phyloP scores from a whole-genome alignment of 2,888 invertebrate species.

The Antheraea assamensis region DNA sequence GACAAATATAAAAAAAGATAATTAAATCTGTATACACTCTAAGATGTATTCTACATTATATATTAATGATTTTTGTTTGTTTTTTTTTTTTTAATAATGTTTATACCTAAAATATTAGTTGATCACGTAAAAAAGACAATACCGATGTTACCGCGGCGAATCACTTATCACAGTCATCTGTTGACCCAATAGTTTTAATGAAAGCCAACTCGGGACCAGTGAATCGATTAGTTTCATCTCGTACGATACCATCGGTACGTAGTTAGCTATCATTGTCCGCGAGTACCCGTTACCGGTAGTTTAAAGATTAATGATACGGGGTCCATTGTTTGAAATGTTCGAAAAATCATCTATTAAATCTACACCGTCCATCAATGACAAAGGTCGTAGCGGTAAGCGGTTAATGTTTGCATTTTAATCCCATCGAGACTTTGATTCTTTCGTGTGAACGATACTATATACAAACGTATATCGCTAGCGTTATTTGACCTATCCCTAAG shows the following conservation, averaged over 20 bases:
- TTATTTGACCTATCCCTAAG: no score
- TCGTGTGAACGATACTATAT: background rate
- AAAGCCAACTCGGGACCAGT: constrained; percentile 58
- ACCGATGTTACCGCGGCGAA: constrained; percentile 37
- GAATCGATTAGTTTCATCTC: constrained; percentile 73
- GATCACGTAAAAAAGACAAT: background rate
- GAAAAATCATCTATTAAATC: constrained; percentile 70
- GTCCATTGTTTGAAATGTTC: constrained; percentile 69
- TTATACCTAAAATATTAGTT: background rate
- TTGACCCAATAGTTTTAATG: constrained; percentile 73
- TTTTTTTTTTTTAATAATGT: background rate
- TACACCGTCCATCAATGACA: constrained; percentile 48
- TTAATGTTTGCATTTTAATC: constrained; percentile 21
- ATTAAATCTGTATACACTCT: no score
- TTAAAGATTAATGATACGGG: constrained; percentile 71
- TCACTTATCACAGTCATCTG: constrained; percentile 55
- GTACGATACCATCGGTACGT: constrained; percentile 65
- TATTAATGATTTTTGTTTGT: no score
- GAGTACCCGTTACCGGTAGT: constrained; percentile 65
- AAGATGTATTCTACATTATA: no score
- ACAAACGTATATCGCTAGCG: background rate
- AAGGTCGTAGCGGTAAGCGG: constrained; percentile 25
- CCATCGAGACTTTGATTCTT: background rate
- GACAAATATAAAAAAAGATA: no score
- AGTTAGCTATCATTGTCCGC: constrained; percentile 69